These are phyloP conservation scores for Ectropis grisescens DNA, from an alignment of 1,140 invertebrate species.

Conservation along the genomic window DNA sequence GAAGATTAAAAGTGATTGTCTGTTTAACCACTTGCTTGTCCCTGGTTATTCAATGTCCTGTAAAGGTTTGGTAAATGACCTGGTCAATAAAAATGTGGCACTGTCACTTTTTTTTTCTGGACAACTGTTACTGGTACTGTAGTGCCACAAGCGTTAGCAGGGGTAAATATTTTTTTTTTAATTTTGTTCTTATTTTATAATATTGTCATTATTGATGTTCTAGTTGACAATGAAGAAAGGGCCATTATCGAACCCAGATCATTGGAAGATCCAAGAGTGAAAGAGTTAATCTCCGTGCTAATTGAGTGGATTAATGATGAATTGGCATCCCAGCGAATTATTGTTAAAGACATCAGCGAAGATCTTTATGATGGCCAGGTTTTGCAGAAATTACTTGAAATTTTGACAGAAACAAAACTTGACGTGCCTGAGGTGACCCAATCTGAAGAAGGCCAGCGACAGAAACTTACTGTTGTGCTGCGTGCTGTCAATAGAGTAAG, in stretches of 20 bases:
- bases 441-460: constrained; percentile 96
- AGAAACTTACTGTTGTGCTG: constrained; percentile 93
- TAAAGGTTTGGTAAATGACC: too few relatives aligned
- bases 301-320: constrained; percentile 99
- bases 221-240: constrained; percentile 96
- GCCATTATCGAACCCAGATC: constrained; percentile 94
- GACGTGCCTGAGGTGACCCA: constrained; percentile 99
- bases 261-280: constrained; percentile 88
- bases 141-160: too few relatives aligned
- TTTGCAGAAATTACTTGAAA: constrained; percentile 96
- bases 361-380: constrained; percentile 99
- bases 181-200: too few relatives aligned
- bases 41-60: too few relatives aligned
- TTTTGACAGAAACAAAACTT: constrained; percentile 89
- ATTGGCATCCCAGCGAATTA: constrained; percentile 95
- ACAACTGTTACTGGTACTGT: too few relatives aligned
- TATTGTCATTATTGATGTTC: too few relatives aligned
- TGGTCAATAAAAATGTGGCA: too few relatives aligned
- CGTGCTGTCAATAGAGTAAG: constrained; percentile 83
- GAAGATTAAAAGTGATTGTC: too few relatives aligned
- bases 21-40: too few relatives aligned
- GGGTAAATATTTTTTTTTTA: too few relatives aligned
- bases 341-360: constrained; percentile 96
- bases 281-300: constrained; percentile 89
- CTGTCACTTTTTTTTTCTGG: too few relatives aligned